These are phyloP conservation scores for Aleiodes sp. DNA, from an alignment of 1,140 invertebrate genomes.

Conservation along the genomic window DNA sequence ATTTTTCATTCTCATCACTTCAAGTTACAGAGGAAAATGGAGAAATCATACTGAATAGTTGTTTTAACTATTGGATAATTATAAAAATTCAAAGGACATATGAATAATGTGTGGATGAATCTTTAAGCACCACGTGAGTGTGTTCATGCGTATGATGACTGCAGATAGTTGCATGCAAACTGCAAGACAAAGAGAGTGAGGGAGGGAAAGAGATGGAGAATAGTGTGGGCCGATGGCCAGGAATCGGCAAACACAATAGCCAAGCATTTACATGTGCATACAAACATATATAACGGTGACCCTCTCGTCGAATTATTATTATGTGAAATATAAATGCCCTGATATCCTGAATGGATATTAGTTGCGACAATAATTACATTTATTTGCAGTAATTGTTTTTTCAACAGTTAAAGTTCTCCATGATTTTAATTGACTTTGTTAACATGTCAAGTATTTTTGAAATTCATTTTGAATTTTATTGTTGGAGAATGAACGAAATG, in stretches of 20 bases:
- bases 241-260: conserved; percentile 26
- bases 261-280: neutral
- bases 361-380: neutral
- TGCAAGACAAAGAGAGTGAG: neutral
- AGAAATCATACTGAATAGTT: neutral
- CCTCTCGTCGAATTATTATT: neutral
- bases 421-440: too few relatives aligned
- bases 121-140: neutral
- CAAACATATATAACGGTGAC: neutral
- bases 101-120: neutral
- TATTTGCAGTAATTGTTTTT: too few relatives aligned
- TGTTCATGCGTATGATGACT: conserved; percentile 4
- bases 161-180: neutral
- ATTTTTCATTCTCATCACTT: neutral
- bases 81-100: neutral
- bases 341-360: neutral
- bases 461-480: too few relatives aligned
- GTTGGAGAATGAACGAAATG: neutral
- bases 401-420: too few relatives aligned
- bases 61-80: neutral
- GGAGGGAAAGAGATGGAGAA: neutral
- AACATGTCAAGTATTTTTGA: too few relatives aligned
- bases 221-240: conserved; percentile 12
- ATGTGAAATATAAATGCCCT: neutral
- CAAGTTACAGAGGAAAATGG: neutral